Evolutionary conservation across 2,797 vertebrate genomes (phyloP), one percentile per base, ranked within the genome.

Genomic region (Sciaenops ocellatus): DNA sequence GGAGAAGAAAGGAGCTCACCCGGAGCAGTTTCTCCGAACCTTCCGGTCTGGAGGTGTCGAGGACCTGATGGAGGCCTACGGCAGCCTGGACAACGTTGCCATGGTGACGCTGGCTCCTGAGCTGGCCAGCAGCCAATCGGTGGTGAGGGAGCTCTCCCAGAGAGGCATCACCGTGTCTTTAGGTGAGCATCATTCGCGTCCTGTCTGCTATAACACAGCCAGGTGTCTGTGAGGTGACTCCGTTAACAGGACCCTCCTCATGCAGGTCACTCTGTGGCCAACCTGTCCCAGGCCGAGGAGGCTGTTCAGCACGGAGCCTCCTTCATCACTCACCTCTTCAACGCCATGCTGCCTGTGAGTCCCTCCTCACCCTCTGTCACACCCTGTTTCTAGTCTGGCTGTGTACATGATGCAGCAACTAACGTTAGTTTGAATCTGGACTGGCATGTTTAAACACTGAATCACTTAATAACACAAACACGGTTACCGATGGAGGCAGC

Each of bases 281-380:
- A 98, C 78, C 93, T 99, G 60, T 95, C 90, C 15, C 96, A 97
- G 57, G 98, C 98, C 0, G 98, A 99, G 90, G 95, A 95, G 2
- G 98, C 98, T 0, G 97, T 99, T 28, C 91, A 82, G 66, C 93
- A 94, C 0, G 98, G 98, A 0, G 97, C 98, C 0, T 95, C 96
- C n/a, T 99, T 98, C 93, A 99, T 99, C 93, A 99, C 98, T 1
- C 98, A 99, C 89, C 97, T 99, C 73, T 99, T 99, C 92, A 99
- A 99, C 0, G 98, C 98, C 93, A 99, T 99, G 98, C 79, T 98
- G 82, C 97, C 98, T 3, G 98, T 99, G 92, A 97, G 97, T 95
- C 62, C 24, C 50, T 1, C 4, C 61, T 34, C 0, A 2, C 17
- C 26, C 59, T n/a, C 56, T 3, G 5, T 24, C 4, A 42, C 0